Evolutionary conservation across 2,797 vertebrate species (phyloP), one percentile per base, ranked within the genome.

Genomic region (Kryptopterus vitreolus): DNA sequence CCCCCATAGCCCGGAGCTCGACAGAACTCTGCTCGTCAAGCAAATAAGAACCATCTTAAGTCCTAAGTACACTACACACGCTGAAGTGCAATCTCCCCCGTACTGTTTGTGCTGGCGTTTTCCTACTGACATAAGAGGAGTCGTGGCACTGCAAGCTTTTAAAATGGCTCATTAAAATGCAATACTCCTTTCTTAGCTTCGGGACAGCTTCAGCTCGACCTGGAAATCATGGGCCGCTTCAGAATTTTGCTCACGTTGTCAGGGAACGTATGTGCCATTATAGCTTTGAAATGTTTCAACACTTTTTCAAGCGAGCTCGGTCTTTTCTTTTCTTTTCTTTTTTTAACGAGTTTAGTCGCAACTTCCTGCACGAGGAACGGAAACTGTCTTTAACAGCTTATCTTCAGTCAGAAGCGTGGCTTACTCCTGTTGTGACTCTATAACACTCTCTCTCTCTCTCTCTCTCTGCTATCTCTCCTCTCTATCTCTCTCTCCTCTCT

Each of bases 401-500:
- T 70, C 43, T 50, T 70, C 3, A 20, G 68, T 70, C 46, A 31
- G 48, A 70, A 52, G 18, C 31, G 20, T n/a, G 1, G 13, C 66
- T 4, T 29, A 26, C 66, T 48, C n/a, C 65, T 69, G 65, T 69
- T 13, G 65, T n/a, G 65, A 46, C n/a, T 70, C 24, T n/a, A n/a
- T n/a, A n/a, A n/a, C n/a, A n/a, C n/a, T n/a, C n/a, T n/a, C n/a
- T n/a, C n/a, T n/a, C n/a, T n/a, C n/a, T n/a, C n/a, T n/a, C n/a
- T n/a, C n/a, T n/a, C n/a, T n/a, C n/a, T n/a, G n/a, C n/a, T n/a
- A n/a, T n/a, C n/a, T n/a, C n/a, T n/a, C n/a, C n/a, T n/a, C n/a
- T n/a, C n/a, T n/a, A n/a, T n/a, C n/a, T n/a, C n/a, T n/a, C n/a
- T n/a, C n/a, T n/a, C n/a, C n/a, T n/a, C n/a, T n/a, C n/a, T n/a